Percentiles rank a stretch among this genome's conserved stretches.
Conservation (phyloP, 1,140 invertebrate species). For the Caenorhabditis inopinata region DNA sequence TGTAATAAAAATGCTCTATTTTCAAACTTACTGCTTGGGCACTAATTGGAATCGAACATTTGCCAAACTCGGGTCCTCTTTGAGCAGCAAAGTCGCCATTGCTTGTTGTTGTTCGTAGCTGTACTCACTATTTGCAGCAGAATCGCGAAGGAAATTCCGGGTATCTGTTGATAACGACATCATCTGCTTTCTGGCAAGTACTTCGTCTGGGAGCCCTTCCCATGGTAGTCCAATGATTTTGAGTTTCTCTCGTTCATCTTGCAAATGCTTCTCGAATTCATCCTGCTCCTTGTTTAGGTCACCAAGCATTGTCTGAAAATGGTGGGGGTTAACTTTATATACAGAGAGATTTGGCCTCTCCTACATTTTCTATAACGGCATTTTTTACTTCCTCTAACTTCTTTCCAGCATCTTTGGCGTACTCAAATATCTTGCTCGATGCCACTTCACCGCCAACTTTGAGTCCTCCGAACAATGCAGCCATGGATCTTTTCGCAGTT, state of each 20-base stretch:
- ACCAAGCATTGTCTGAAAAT: conserved; percentile 43
- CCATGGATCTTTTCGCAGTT: conserved; percentile 14
- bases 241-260: conserved; percentile 48
- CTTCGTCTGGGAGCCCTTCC: conserved; percentile 54
- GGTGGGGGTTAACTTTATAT: background rate
- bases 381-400: conserved; percentile 35
- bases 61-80: conserved; percentile 89
- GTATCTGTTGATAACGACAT: conserved; percentile 71
- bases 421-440: conserved; percentile 13
- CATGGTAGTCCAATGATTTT: conserved; percentile 44
- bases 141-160: conserved; percentile 91
- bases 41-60: conserved; percentile 98
- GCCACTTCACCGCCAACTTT: background rate
- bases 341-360: background rate
- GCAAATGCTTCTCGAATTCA: conserved; percentile 51
- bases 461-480: background rate
- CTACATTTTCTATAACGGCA: conserved; percentile 36
- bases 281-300: conserved; percentile 46
- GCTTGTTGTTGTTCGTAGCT: conserved; percentile 84
- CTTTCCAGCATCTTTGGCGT: conserved; percentile 40
- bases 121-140: conserved; percentile 84
- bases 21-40: conserved; percentile 79
- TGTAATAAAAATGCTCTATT: background rate
- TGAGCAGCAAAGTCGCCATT: conserved; percentile 86
- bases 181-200: conserved; percentile 54